phyloP scores from a whole-genome alignment of 2,888 invertebrate genomes.

The Trachelus tabidus region DNA sequence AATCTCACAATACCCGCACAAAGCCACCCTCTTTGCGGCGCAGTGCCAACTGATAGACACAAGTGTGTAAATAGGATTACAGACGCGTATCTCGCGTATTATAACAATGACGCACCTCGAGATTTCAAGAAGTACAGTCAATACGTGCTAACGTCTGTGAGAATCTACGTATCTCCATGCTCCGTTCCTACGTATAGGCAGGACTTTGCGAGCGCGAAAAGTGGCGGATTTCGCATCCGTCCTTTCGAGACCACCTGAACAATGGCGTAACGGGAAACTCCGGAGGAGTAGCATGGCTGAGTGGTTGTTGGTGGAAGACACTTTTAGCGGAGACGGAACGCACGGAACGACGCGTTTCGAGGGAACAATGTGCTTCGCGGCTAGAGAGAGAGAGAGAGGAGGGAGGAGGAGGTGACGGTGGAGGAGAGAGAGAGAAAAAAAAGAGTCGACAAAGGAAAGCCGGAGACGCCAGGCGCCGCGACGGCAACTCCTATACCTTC shows the following conservation, averaged over 20 bases:
- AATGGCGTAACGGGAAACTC: slow-evolving; percentile 41
- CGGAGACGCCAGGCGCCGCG: slow-evolving; percentile 35
- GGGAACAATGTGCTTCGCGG: background rate
- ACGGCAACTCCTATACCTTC: slow-evolving; percentile 23
- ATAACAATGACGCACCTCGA: background rate
- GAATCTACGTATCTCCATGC: background rate
- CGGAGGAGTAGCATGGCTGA: slow-evolving; percentile 31
- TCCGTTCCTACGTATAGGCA: background rate
- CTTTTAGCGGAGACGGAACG: slow-evolving; percentile 33
- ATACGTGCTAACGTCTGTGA: background rate
- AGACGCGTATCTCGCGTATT: background rate
- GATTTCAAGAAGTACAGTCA: background rate
- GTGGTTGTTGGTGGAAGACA: slow-evolving; percentile 42
- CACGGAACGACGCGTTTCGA: slow-evolving; percentile 2
- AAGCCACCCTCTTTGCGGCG: background rate
- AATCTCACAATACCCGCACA: background rate
- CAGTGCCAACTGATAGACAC: background rate
- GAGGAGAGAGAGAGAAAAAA: slow-evolving; percentile 37
- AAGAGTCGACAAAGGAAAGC: slow-evolving; percentile 30
- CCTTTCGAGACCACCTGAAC: slow-evolving; percentile 28
- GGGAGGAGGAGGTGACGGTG: slow-evolving; percentile 21
- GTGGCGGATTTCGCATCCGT: slow-evolving; percentile 4
- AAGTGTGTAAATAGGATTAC: background rate
- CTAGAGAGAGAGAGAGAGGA: background rate
- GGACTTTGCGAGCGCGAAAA: background rate